Evolutionary conservation across 1,140 invertebrate genomes (phyloP).

Genomic region (Dendroctonus ponderosae): DNA sequence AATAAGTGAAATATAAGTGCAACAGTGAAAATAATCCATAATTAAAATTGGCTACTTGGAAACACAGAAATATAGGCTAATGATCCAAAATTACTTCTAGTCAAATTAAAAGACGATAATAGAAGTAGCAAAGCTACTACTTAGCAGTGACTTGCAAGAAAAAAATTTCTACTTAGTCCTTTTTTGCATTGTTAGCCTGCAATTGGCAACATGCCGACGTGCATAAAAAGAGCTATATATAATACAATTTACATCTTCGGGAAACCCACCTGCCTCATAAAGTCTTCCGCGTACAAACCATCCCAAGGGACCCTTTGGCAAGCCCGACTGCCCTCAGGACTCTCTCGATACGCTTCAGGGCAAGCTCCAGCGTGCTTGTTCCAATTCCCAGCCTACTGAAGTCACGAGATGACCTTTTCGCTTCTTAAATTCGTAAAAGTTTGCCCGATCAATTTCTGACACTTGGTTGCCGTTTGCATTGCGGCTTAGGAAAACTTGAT

Average conservation of each 20-base stretch:
- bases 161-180: neutral
- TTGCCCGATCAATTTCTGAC: conserved; percentile 12
- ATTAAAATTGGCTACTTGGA: too few species aligned
- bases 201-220: too few species aligned
- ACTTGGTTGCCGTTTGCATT: conserved; percentile 2
- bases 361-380: conserved; percentile 23
- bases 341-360: conserved; percentile 22
- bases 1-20: too few species aligned
- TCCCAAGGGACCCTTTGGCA: conserved; percentile 14
- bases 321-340: conserved; percentile 12
- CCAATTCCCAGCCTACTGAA: conserved; percentile 39
- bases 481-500: neutral
- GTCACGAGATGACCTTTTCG: conserved; percentile 38
- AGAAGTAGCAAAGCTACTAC: neutral
- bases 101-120: too few species aligned
- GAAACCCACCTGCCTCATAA: neutral
- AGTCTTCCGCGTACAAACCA: conserved; percentile 10
- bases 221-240: too few species aligned
- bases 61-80: too few species aligned
- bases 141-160: neutral
- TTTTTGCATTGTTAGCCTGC: neutral
- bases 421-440: conserved; percentile 25
- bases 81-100: too few species aligned
- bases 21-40: too few species aligned
- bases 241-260: too few species aligned